Conservation (phyloP, 2,113 vertebrate genomes). For the Dipodomys stephensi region DNA sequence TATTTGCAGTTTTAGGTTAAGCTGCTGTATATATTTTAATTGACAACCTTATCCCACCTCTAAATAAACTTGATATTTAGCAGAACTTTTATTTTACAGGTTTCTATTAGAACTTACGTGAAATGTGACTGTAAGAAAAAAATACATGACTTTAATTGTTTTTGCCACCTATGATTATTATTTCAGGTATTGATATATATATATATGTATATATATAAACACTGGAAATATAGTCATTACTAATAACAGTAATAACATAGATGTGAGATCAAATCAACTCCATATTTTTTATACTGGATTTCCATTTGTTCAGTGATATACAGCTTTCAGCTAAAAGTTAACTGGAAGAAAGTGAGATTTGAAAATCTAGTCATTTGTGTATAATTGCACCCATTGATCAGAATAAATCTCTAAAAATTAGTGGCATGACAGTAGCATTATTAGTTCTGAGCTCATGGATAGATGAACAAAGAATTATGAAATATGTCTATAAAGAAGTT, state of each 20-base stretch:
- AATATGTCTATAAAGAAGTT: not conserved
- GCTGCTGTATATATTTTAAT: not conserved
- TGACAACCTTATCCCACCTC: not conserved
- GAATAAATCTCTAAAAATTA: not conserved
- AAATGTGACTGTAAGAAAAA: conserved; percentile 39
- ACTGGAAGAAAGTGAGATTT: not conserved
- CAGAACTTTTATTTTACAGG: not conserved
- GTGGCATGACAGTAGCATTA: not conserved
- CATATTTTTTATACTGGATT: conserved; percentile 26
- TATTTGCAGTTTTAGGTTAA: not conserved
- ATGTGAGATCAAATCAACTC: not conserved
- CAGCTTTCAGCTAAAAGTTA: not conserved
- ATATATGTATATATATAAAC: not conserved
- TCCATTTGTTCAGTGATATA: not conserved
- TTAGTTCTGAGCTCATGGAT: conserved; percentile 22
- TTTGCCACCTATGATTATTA: not conserved
- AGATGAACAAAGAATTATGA: not conserved
- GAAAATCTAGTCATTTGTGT: conserved; percentile 38
- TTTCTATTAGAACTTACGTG: not conserved
- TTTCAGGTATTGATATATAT: not conserved
- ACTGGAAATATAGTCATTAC: conserved; percentile 12
- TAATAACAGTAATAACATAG: not conserved
- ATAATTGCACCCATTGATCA: not conserved
- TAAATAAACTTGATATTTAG: not conserved
- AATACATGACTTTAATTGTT: not conserved